A percentile compares a stretch with the other conserved stretches of the same genome.
Evolutionary conservation across 1,140 invertebrate genomes (phyloP).

Genomic region (Acromyrmex echinatior): DNA sequence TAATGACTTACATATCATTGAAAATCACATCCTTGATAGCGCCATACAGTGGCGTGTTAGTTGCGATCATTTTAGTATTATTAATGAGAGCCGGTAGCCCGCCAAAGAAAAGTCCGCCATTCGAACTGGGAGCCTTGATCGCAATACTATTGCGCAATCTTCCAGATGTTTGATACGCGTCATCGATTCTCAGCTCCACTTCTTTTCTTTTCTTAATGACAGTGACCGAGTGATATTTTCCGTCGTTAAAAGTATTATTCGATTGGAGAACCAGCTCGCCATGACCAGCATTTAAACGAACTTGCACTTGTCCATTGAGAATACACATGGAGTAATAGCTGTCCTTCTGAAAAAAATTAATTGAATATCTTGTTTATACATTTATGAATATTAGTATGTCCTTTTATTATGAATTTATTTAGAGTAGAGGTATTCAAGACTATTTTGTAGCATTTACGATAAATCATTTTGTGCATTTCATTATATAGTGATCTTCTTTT

Average conservation of each 20-base stretch:
- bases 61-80: constrained; percentile 87
- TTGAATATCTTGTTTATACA: background rate
- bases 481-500: background rate
- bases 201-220: constrained; percentile 87
- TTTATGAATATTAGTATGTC: background rate
- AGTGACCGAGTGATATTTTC: constrained; percentile 88
- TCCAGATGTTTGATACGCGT: constrained; percentile 86
- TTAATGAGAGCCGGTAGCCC: constrained; percentile 88
- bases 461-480: background rate
- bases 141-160: constrained; percentile 85
- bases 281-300: constrained; percentile 90
- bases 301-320: constrained; percentile 89
- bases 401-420: background rate
- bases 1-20: constrained; percentile 90
- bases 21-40: constrained; percentile 94
- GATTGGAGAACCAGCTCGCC: constrained; percentile 88
- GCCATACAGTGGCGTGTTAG: constrained; percentile 88
- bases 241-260: constrained; percentile 89
- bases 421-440: background rate
- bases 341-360: constrained; percentile 79
- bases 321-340: constrained; percentile 91
- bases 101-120: constrained; percentile 89
- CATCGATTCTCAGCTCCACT: constrained; percentile 89
- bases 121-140: constrained; percentile 86
- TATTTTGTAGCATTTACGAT: background rate